phyloP scores from a whole-genome alignment of 2,888 invertebrate species.

The Eupithecia subfuscata region DNA sequence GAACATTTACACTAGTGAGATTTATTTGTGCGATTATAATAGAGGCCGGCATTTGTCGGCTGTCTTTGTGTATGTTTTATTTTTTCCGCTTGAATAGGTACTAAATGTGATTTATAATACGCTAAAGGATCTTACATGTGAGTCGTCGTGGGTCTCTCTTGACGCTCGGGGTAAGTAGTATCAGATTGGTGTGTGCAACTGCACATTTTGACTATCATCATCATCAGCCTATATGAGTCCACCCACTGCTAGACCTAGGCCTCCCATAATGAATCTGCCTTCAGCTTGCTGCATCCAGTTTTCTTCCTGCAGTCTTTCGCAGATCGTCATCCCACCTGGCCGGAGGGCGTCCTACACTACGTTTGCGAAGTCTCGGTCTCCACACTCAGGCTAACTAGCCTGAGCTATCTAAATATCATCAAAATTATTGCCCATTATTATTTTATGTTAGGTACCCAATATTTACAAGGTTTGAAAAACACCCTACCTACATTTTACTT shows the following conservation, averaged over 20 bases:
- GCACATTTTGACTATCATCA: too few relatives aligned
- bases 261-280: too few relatives aligned
- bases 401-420: neutral
- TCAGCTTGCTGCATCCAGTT: too few relatives aligned
- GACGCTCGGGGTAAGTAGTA: neutral
- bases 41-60: neutral
- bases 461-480: too few relatives aligned
- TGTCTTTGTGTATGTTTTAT: neutral
- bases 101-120: neutral
- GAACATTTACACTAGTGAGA: constrained; percentile 16
- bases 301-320: too few relatives aligned
- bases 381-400: neutral
- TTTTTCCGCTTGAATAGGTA: neutral
- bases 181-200: neutral
- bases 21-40: constrained; percentile 7
- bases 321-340: too few relatives aligned
- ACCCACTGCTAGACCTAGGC: too few relatives aligned
- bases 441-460: neutral
- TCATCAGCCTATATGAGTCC: too few relatives aligned
- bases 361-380: too few relatives aligned
- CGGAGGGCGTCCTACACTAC: too few relatives aligned
- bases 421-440: neutral
- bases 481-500: neutral
- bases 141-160: neutral
- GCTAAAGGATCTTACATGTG: neutral